Conservation (phyloP, 2,797 vertebrate species). For the Girardinus metallicus region DNA sequence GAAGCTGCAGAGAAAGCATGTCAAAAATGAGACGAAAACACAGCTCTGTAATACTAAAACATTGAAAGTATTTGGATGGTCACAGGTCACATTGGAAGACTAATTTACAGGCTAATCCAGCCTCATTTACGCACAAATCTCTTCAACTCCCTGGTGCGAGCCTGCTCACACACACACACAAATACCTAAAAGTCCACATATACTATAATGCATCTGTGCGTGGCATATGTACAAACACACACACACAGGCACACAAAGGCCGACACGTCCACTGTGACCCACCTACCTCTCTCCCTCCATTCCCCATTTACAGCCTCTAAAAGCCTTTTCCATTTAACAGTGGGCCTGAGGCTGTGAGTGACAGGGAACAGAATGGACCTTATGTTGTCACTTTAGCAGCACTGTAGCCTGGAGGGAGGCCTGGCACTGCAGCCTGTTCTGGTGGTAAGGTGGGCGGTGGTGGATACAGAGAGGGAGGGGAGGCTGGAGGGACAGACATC, state of each 20-base stretch:
- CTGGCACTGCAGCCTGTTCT: slow-evolving; percentile 70
- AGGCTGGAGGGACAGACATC: slow-evolving; percentile 6
- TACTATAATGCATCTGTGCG: slow-evolving; percentile 9
- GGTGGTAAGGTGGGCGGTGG: slow-evolving; percentile 39
- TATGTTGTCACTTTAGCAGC: slow-evolving; percentile 79
- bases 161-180: slow-evolving; percentile 1
- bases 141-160: slow-evolving; percentile 37
- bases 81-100: slow-evolving; percentile 29
- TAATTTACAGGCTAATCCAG: slow-evolving; percentile 54
- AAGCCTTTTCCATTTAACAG: slow-evolving; percentile 81
- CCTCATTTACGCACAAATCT: slow-evolving; percentile 36
- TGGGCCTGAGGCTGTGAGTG: slow-evolving; percentile 78
- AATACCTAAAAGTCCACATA: not conserved
- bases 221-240: slow-evolving; percentile 14
- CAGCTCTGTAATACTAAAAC: not conserved
- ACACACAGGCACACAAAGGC: slow-evolving; percentile 24
- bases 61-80: slow-evolving; percentile 9
- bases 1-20: slow-evolving; percentile 17
- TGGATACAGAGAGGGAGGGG: slow-evolving; percentile 17
- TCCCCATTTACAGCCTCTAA: slow-evolving; percentile 79
- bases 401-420: slow-evolving; percentile 73
- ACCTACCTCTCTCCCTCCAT: slow-evolving; percentile 55
- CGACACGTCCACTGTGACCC: slow-evolving; percentile 63
- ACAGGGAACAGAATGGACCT: slow-evolving; percentile 82
- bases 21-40: slow-evolving; percentile 17